Evolutionary conservation across 2,888 invertebrate genomes (phyloP), one percentile per base, ranked within the genome.

Genomic region (Cheilosia grossa): DNA sequence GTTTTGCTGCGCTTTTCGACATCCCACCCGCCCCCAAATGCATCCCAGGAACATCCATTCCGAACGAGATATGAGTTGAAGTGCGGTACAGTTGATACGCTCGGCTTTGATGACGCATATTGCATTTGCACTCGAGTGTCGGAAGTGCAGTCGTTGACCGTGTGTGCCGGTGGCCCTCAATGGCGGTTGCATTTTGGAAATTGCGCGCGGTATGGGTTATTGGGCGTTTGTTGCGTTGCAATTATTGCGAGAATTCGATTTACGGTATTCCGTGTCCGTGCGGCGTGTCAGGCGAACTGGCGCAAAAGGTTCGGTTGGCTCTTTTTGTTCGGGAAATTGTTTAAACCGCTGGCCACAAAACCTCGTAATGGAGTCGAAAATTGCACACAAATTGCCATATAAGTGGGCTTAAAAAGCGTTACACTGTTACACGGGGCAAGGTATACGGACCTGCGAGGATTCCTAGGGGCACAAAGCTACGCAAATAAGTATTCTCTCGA

Each of bases 191-290:
- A 79, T 83, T 83, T 83, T 79, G 74, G 74, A 83, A 74, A 83
- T 83, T 70, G 54, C 64, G 59, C 47, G 69, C 67, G 53, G 58
- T 21, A 15, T 27, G 15, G 54, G 59, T 5, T 30, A 7, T 9
- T 17, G 69, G 73, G 24, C 63, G 67, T 69, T 61, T 51, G 67
- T 9, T 51, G 79, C 19, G 64, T 70, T 80, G 83, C 70, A 83
- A 83, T 83, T 80, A 83, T 80, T 80, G 74, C 83, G 64, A 66
- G 74, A 80, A 80, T 83, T 83, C 83, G 80, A 83, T 83, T 83
- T 80, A 83, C 70, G 80, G 83, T 74, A 83, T 80, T 80, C 64
- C 70, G 30, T 67, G 81, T 58, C 64, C 70, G 30, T 67, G 81
- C 51, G 75, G 79, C 73, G 27, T 64, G 53, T 75, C 58, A 54